Evolutionary conservation across 2,797 vertebrate genomes (phyloP).

Genomic region (Paedocypris micromegethes): DNA sequence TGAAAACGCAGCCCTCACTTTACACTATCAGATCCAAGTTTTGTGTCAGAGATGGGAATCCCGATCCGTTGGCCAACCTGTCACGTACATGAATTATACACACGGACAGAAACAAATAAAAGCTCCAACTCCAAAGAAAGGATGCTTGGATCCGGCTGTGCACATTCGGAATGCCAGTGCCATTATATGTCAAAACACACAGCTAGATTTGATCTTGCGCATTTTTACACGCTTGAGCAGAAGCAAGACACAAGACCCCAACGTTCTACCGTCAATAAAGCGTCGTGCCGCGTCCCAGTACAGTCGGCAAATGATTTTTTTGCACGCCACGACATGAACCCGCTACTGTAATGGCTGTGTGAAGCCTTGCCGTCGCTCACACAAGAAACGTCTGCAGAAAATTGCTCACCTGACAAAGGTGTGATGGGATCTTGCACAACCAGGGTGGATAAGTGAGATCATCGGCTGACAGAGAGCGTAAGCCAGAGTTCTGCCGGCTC

Average conservation of each 20-base stretch:
- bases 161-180: slow-evolving; percentile 54
- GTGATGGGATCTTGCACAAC: slow-evolving; percentile 27
- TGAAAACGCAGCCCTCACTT: too few species aligned
- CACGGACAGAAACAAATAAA: slow-evolving; percentile 32
- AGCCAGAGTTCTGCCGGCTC: slow-evolving; percentile 17
- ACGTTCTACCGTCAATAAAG: slow-evolving; percentile 39
- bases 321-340: slow-evolving; percentile 48
- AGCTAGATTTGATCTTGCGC: slow-evolving; percentile 44
- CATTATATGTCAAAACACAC: slow-evolving; percentile 52
- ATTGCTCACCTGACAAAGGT: slow-evolving; percentile 35
- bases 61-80: neutral
- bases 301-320: slow-evolving; percentile 45
- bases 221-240: neutral
- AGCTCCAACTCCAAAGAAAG: slow-evolving; percentile 53
- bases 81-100: slow-evolving; percentile 25
- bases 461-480: slow-evolving; percentile 29
- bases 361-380: slow-evolving; percentile 47
- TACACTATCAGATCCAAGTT: too few species aligned
- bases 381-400: slow-evolving; percentile 30
- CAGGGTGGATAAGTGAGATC: slow-evolving; percentile 32
- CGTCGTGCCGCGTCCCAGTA: slow-evolving; percentile 43
- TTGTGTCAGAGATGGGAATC: too few species aligned
- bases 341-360: slow-evolving; percentile 40
- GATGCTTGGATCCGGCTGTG: slow-evolving; percentile 54
- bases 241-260: neutral